phyloP scores from a whole-genome alignment of 2,797 vertebrate species.

The Diceros bicornis region DNA sequence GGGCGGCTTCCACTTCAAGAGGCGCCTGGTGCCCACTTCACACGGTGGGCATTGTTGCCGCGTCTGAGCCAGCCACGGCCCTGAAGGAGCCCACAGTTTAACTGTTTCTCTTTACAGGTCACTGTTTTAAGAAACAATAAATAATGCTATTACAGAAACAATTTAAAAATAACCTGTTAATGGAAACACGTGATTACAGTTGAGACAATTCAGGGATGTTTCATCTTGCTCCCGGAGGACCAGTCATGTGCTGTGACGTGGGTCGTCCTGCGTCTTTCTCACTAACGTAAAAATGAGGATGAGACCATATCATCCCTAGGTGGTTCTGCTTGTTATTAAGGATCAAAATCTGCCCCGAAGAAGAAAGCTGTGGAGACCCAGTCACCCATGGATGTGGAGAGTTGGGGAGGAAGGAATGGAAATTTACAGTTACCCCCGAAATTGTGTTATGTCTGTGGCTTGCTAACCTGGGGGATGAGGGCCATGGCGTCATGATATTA shows the following conservation, averaged over 20 bases:
- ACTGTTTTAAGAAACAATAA: background rate
- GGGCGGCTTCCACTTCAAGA: background rate
- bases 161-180: background rate
- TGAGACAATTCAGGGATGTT: background rate
- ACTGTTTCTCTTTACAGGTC: background rate
- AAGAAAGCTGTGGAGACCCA: background rate
- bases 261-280: background rate
- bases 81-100: background rate
- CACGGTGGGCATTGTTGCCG: background rate
- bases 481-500: too few species aligned
- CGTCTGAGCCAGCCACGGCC: background rate
- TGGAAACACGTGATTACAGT: background rate
- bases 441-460: background rate
- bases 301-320: background rate
- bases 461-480: background rate
- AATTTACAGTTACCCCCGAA: too few species aligned
- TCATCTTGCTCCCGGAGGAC: background rate
- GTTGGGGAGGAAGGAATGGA: background rate
- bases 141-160: background rate
- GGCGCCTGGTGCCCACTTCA: background rate
- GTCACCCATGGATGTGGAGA: background rate
- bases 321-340: background rate
- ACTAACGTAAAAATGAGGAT: background rate
- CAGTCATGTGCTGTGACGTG: too few species aligned
- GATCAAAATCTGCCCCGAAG: background rate